Percentiles rank a stretch among this genome's conserved stretches.
Evolutionary conservation across 2,888 invertebrate genomes (phyloP).

Genomic region (Pasiphila rectangulata): DNA sequence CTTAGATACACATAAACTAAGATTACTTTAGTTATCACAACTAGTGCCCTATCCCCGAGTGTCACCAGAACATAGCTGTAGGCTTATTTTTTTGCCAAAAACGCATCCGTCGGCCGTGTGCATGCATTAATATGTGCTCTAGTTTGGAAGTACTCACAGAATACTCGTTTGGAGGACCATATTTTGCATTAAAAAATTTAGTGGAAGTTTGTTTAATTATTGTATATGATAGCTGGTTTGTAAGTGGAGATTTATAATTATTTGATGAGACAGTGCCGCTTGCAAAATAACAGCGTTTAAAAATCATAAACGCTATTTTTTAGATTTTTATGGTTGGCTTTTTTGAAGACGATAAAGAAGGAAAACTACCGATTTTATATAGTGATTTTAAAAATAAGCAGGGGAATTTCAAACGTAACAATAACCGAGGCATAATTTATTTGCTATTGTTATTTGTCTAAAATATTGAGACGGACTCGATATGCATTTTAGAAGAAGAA

Average conservation of each 20-base stretch:
- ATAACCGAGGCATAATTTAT: too few relatives aligned
- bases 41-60: background rate
- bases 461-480: too few relatives aligned
- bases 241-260: background rate
- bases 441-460: too few relatives aligned
- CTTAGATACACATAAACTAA: background rate
- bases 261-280: too few relatives aligned
- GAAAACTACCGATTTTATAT: too few relatives aligned
- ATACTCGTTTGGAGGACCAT: background rate
- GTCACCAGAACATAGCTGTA: slow-evolving; percentile 37
- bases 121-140: slow-evolving; percentile 48
- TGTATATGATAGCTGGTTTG: background rate
- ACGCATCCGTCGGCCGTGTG: slow-evolving; percentile 62
- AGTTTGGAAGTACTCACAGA: slow-evolving; percentile 22
- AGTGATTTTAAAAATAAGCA: too few relatives aligned
- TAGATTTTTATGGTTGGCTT: too few relatives aligned
- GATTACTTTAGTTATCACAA: slow-evolving; percentile 2
- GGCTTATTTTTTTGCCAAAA: slow-evolving; percentile 74
- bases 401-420: too few relatives aligned
- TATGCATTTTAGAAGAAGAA: too few relatives aligned
- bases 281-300: too few relatives aligned
- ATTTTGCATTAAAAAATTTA: slow-evolving; percentile 3
- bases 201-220: background rate
- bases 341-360: too few relatives aligned
- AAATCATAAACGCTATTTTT: too few relatives aligned